Conservation (phyloP, 1,140 invertebrate species). For the Hyles vespertilio region DNA sequence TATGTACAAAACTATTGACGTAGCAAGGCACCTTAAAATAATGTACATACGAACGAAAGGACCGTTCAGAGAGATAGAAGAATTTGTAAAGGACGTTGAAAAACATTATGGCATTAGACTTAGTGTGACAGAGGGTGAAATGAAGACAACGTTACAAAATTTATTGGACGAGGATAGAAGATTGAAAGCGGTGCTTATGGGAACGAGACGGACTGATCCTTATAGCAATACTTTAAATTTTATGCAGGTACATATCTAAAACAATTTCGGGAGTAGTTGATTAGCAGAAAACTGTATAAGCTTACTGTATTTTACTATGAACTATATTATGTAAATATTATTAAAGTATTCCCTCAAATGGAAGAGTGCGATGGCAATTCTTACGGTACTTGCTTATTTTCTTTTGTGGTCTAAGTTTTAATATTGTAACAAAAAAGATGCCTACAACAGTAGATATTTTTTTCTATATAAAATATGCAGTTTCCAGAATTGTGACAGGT, state of each 20-base stretch:
- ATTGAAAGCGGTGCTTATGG: slow-evolving; percentile 92
- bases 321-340: no score
- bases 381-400: no score
- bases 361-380: no score
- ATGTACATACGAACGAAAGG: slow-evolving; percentile 85
- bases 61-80: slow-evolving; percentile 91
- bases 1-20: slow-evolving; percentile 61
- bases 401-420: no score
- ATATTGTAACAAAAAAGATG: no score
- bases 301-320: no score
- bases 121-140: slow-evolving; percentile 80
- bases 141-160: slow-evolving; percentile 81
- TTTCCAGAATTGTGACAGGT: no score
- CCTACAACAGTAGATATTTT: no score
- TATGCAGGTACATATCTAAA: slow-evolving; percentile 79
- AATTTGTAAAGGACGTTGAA: slow-evolving; percentile 85
- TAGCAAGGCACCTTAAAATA: slow-evolving; percentile 75
- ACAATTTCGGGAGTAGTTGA: no score
- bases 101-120: slow-evolving; percentile 85
- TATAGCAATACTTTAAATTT: slow-evolving; percentile 79
- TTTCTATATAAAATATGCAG: no score
- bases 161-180: slow-evolving; percentile 79
- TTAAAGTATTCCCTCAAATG: no score
- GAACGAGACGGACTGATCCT: slow-evolving; percentile 90
- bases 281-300: background rate